Base-by-base conservation (phyloP, 2,797 vertebrate species). In the Danio kyathit region DNA sequence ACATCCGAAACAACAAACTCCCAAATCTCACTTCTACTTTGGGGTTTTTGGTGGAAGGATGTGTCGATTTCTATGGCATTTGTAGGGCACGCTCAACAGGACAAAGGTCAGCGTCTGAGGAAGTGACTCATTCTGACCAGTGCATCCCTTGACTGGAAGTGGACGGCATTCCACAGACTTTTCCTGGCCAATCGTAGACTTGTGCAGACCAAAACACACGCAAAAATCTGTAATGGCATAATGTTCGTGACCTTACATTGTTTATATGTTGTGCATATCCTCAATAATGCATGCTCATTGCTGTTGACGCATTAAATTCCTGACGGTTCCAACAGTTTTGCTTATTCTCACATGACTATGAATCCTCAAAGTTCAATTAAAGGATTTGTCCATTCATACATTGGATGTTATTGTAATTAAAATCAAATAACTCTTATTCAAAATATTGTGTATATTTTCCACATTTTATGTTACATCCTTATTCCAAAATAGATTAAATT, bases 81-180 rank as follows among this genome's bases (percentile, higher is more conserved):
- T 21, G 6, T 56, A 79, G 76, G 82, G 61, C 49, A 69, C 8
- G 52, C 29, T 75, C 16, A 64, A 60, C n/a, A 9, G 67, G 72
- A 74, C 38, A 79, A 63, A 71, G 61, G 46, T 81, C 69, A 49
- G 16, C 43, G 78, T 64, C 65, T 67, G 64, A 80, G 86, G 84
- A 86, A 82, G 75, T 86, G 84, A 83, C 79, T 76, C 57, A 80
- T 21, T 66, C 63, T 76, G 72, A 52, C 81, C 70, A 57, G 61
- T 51, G 48, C 48, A 59, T 87, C 85, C 76, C 43, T 46, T 84
- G 76, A 76, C 51, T 80, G 70, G 81, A 83, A 78, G 61, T 16
- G 38, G 13, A 65, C 49, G 13, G n/a, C 69, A 83, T 76, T 81
- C 83, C 41, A 54, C 46, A 59, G 29, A 51, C 48, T 59, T 77